Evolutionary conservation across 2,888 invertebrate species (phyloP).

Genomic region (Tholera decimalis): DNA sequence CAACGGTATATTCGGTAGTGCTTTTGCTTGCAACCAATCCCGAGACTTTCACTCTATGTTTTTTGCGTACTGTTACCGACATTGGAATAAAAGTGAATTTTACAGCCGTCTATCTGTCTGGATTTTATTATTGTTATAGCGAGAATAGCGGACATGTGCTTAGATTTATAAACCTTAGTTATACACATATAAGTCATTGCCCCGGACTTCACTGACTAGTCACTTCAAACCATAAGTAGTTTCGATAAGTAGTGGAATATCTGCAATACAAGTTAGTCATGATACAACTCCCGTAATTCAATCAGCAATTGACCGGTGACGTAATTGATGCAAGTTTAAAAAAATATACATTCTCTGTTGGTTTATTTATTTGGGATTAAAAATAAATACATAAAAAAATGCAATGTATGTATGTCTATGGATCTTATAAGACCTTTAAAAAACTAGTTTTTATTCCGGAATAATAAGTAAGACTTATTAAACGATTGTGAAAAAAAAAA

Average conservation of each 20-base stretch:
- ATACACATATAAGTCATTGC: not conserved
- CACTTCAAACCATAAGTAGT: not conserved
- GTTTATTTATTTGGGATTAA: too few relatives aligned
- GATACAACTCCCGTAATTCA: not conserved
- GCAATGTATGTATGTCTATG: too few relatives aligned
- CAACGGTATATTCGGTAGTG: conserved; percentile 3
- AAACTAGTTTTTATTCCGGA: too few relatives aligned
- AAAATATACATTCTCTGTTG: not conserved
- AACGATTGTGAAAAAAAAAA: not conserved
- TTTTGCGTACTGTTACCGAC: not conserved
- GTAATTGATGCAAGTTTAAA: too few relatives aligned
- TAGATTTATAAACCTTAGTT: not conserved
- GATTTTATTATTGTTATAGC: not conserved
- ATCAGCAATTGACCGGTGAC: not conserved
- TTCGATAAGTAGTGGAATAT: not conserved
- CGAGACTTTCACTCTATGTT: not conserved
- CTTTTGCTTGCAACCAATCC: conserved; percentile 3
- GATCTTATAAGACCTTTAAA: too few relatives aligned
- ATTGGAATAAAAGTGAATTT: not conserved
- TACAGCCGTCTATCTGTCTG: not conserved
- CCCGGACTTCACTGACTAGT: not conserved
- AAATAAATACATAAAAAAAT: too few relatives aligned
- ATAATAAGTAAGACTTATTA: not conserved
- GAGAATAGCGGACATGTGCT: not conserved
- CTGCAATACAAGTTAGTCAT: too few relatives aligned